phyloP scores from a whole-genome alignment of 2,888 invertebrate genomes.

The Volucella bombylans region DNA sequence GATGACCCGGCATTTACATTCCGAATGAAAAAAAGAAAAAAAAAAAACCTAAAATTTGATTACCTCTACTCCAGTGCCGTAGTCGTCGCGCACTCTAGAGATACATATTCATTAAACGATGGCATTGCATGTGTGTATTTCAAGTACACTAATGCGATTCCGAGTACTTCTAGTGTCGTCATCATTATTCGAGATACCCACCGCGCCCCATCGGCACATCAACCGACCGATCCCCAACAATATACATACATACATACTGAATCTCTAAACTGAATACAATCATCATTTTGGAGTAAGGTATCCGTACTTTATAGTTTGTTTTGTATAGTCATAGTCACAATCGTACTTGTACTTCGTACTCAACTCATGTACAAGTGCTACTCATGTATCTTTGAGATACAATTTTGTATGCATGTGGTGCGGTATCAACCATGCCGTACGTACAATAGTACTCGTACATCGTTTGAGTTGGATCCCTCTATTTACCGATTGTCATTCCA shows the following conservation, averaged over 20 bases:
- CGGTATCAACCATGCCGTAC: constrained; percentile 43
- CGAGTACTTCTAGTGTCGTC: constrained; percentile 71
- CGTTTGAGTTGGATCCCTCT: constrained; percentile 63
- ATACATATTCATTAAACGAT: constrained; percentile 66
- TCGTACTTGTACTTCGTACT: too few relatives aligned
- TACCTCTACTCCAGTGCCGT: constrained; percentile 39
- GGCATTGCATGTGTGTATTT: constrained; percentile 57
- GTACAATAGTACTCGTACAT: constrained; percentile 13
- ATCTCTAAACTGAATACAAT: constrained; percentile 20
- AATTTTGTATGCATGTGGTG: constrained; percentile 50
- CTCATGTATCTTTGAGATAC: constrained; percentile 48
- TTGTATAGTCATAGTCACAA: neutral
- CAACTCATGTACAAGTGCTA: too few relatives aligned
- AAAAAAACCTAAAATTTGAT: constrained; percentile 53
- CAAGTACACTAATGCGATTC: constrained; percentile 73
- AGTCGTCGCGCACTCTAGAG: constrained; percentile 23
- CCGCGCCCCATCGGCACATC: constrained; percentile 10
- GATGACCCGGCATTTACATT: constrained; percentile 68
- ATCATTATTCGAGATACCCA: constrained; percentile 30
- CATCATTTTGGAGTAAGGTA: constrained; percentile 64
- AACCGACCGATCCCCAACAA: constrained; percentile 2
- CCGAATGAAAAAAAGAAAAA: constrained; percentile 31
- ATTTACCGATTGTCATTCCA: constrained; percentile 70
- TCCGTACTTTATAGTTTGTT: neutral
- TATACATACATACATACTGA: too few relatives aligned